These are phyloP conservation scores for Oxytorus armatus DNA, from an alignment of 2,888 invertebrate genomes.

Conservation along the genomic window DNA sequence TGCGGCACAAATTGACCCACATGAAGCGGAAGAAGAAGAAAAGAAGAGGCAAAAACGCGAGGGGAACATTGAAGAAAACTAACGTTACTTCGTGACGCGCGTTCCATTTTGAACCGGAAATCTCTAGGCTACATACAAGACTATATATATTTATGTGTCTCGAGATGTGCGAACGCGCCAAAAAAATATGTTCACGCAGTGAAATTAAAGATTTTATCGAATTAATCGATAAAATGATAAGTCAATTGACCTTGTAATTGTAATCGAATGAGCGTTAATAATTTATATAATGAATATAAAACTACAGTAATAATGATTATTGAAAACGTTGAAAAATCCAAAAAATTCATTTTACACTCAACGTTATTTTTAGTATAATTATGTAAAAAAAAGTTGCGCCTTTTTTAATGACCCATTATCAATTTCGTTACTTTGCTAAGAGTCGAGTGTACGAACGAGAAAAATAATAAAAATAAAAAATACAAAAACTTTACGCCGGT, in stretches of 20 bases:
- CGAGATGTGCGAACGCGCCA: background rate
- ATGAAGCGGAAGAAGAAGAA: conserved; percentile 25
- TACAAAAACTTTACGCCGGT: conserved; percentile 69
- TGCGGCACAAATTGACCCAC: conserved; percentile 15
- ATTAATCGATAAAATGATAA: no score
- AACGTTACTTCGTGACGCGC: conserved; percentile 31
- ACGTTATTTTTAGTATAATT: background rate
- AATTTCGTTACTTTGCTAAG: background rate
- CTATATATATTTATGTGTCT: background rate
- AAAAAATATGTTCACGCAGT: background rate
- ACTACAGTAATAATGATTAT: no score
- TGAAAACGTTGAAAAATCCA: no score
- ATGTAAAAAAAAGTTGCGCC: background rate
- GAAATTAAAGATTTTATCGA: no score
- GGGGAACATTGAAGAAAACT: conserved; percentile 14
- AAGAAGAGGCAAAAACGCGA: background rate
- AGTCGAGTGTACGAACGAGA: background rate
- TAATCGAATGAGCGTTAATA: no score
- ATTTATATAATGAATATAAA: no score
- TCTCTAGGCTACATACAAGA: background rate
- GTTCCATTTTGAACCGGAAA: conserved; percentile 25
- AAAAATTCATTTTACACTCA: no score
- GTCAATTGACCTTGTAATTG: no score
- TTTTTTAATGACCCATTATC: background rate
- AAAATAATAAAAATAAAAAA: conserved; percentile 41